Conservation (phyloP, 2,113 vertebrate species). For the Melanotaenia duboulayi region DNA sequence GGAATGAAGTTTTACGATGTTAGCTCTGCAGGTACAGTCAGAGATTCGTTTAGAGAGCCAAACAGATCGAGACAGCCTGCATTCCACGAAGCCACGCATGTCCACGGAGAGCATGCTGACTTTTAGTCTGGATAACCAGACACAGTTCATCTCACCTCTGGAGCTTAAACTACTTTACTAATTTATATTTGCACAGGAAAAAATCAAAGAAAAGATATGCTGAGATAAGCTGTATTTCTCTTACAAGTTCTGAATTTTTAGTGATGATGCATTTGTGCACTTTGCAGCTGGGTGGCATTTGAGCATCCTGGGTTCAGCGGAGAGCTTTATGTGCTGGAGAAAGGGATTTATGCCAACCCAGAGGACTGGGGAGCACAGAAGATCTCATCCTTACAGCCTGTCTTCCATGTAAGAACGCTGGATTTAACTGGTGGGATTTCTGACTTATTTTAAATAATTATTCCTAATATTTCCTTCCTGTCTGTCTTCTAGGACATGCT, state of each 20-base stretch:
- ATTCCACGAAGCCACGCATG: background rate
- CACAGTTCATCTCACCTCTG: background rate
- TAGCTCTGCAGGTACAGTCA: background rate
- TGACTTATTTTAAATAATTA: background rate
- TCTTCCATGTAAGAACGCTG: constrained; percentile 86
- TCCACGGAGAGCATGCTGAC: too few relatives aligned
- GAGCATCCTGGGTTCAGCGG: constrained; percentile 92
- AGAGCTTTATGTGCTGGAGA: constrained; percentile 91
- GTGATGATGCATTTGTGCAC: constrained; percentile 16
- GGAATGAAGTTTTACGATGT: background rate
- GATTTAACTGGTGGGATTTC: background rate
- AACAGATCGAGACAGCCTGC: background rate
- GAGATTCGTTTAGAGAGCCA: constrained; percentile 13
- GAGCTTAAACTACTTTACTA: background rate
- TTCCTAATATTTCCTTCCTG: background rate
- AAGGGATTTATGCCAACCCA: constrained; percentile 88
- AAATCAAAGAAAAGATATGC: too few relatives aligned
- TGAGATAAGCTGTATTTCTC: too few relatives aligned
- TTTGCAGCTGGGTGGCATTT: constrained; percentile 92
- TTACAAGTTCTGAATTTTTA: background rate
- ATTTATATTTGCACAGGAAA: background rate
- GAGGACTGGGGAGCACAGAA: constrained; percentile 91
- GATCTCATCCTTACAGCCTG: constrained; percentile 92
- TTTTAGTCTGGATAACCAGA: background rate
- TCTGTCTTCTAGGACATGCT: constrained; percentile 69